These are phyloP conservation scores for Leptosomus discolor DNA, from an alignment of 2,113 vertebrate species.

Conservation along the genomic window DNA sequence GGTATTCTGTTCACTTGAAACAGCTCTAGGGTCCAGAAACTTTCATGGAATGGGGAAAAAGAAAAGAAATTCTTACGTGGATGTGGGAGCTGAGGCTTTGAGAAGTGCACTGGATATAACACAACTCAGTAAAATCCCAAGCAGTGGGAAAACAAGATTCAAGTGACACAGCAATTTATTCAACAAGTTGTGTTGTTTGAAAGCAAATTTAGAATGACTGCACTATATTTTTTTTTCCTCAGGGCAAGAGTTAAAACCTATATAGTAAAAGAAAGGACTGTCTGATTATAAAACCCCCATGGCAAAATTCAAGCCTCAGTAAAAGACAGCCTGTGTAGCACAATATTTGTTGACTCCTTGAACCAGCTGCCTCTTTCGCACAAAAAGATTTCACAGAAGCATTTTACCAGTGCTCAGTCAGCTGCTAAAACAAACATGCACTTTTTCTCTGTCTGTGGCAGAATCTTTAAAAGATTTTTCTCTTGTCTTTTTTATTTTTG, in stretches of 20 bases:
- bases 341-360: background rate
- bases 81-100: background rate
- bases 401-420: background rate
- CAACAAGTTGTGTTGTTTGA: background rate
- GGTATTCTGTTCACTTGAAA: background rate
- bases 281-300: background rate
- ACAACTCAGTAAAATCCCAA: background rate
- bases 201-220: background rate
- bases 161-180: background rate
- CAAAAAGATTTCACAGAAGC: background rate
- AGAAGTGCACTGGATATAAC: background rate
- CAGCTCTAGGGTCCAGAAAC: background rate
- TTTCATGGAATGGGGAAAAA: background rate
- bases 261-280: background rate
- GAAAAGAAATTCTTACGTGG: accelerated
- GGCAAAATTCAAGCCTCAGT: background rate
- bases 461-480: background rate
- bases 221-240: background rate
- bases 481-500: background rate
- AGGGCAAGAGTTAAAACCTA: background rate
- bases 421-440: background rate
- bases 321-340: background rate
- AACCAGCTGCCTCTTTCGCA: background rate
- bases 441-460: background rate
- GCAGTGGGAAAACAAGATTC: background rate